phyloP scores from a whole-genome alignment of 1,140 invertebrate species.

The Drosophila kepulauana region DNA sequence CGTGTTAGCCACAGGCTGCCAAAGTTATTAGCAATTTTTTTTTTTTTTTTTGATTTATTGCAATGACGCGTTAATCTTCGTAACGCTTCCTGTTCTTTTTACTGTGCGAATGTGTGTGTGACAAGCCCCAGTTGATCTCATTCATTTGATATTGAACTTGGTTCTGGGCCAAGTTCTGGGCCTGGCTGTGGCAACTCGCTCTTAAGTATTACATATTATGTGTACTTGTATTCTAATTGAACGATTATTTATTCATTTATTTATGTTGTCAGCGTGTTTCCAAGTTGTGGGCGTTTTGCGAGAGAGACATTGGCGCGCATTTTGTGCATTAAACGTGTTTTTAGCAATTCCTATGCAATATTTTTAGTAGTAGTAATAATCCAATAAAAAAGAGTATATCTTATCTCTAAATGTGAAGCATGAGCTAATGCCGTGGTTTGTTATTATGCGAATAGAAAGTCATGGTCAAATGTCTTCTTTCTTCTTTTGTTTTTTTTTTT shows the following conservation, averaged over 20 bases:
- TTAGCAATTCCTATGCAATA: slow-evolving; percentile 59
- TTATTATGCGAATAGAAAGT: slow-evolving; percentile 6
- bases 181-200: slow-evolving; percentile 38
- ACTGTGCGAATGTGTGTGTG: slow-evolving; percentile 33
- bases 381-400: slow-evolving; percentile 24
- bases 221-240: slow-evolving; percentile 70
- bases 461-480: slow-evolving; percentile 6
- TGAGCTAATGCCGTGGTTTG: slow-evolving; percentile 22
- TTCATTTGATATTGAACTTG: slow-evolving; percentile 77
- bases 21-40: slow-evolving; percentile 56
- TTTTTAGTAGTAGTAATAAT: slow-evolving; percentile 16
- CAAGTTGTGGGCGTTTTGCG: slow-evolving; percentile 47
- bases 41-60: slow-evolving; percentile 65
- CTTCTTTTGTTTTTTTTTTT: neutral
- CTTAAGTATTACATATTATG: slow-evolving; percentile 43
- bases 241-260: slow-evolving; percentile 75
- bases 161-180: slow-evolving; percentile 44
- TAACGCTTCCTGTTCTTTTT: slow-evolving; percentile 65
- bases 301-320: slow-evolving; percentile 44
- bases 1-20: slow-evolving; percentile 50
- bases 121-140: slow-evolving; percentile 41
- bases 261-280: slow-evolving; percentile 70
- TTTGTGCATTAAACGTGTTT: slow-evolving; percentile 71
- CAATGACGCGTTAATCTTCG: slow-evolving; percentile 51
- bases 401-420: slow-evolving; percentile 57